A percentile compares a stretch with the other conserved stretches of the same genome.
Evolutionary conservation across 2,113 vertebrate genomes (phyloP).

Genomic region (Carassius carassius): DNA sequence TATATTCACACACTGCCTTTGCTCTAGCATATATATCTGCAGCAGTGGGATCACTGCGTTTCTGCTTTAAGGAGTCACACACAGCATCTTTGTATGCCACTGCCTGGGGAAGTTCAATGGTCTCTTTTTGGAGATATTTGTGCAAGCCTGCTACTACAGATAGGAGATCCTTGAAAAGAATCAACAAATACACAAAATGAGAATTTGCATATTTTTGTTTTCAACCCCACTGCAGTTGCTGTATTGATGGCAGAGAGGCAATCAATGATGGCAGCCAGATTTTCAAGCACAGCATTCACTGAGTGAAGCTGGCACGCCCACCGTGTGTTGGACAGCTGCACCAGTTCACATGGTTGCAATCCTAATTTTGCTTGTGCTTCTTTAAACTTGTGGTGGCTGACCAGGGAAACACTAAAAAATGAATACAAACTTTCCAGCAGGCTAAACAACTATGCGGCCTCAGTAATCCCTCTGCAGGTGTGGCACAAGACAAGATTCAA

Average conservation of each 20-base stretch:
- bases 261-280: too few species aligned
- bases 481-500: constrained; percentile 42
- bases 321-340: too few species aligned
- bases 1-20: constrained; percentile 27
- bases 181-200: constrained; percentile 43
- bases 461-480: constrained; percentile 43
- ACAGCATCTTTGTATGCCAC: constrained; percentile 46
- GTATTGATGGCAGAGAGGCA: too few species aligned
- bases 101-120: constrained; percentile 48
- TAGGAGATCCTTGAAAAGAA: too few species aligned
- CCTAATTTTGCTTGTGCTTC: too few species aligned
- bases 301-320: too few species aligned
- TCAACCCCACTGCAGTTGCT: too few species aligned
- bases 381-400: constrained; percentile 13
- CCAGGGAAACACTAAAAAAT: constrained; percentile 31
- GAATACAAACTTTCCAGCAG: too few species aligned
- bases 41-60: constrained; percentile 44
- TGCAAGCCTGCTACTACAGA: not conserved
- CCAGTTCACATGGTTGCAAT: too few species aligned
- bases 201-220: constrained; percentile 36
- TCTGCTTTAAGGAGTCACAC: too few species aligned
- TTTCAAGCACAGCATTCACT: too few species aligned
- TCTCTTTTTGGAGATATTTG: not conserved
- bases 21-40: constrained; percentile 37
- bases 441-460: constrained; percentile 29